phyloP scores from a whole-genome alignment of 2,113 vertebrate species.

The Tupaia tana region DNA sequence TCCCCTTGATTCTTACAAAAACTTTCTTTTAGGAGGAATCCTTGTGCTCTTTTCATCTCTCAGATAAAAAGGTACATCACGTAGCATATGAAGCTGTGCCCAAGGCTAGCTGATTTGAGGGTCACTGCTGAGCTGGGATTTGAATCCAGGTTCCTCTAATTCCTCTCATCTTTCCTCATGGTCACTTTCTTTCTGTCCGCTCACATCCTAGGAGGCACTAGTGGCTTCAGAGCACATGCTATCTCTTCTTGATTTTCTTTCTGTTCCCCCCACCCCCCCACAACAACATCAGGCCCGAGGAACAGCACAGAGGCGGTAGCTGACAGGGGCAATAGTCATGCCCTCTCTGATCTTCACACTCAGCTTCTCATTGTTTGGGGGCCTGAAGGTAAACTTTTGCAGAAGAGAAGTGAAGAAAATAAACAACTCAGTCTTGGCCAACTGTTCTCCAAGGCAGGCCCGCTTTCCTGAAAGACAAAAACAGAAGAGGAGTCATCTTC shows the following conservation, averaged over 20 bases:
- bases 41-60: not conserved
- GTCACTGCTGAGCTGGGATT: not conserved
- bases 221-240: not conserved
- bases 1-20: not conserved
- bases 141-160: not conserved
- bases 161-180: not conserved
- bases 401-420: slow-evolving; percentile 90
- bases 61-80: not conserved
- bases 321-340: slow-evolving; percentile 71
- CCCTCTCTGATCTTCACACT: slow-evolving; percentile 70
- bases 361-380: slow-evolving; percentile 72
- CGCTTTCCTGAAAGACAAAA: slow-evolving; percentile 87
- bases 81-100: not conserved
- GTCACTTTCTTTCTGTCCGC: too few species aligned
- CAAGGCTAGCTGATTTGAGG: not conserved
- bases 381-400: slow-evolving; percentile 90
- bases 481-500: not conserved
- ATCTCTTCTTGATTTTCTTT: not conserved
- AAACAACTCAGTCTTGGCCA: slow-evolving; percentile 91
- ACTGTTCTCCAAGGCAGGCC: slow-evolving; percentile 88
- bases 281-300: slow-evolving; percentile 39
- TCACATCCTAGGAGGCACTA: not conserved
- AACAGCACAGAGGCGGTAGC: slow-evolving; percentile 85
- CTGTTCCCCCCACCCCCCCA: too few species aligned
- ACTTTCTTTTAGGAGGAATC: not conserved